Evolutionary conservation across 64 coral and sea anemone species (phyloP), one percentile per base, ranked within the genome.

Genomic region (Platygyra sinensis): DNA sequence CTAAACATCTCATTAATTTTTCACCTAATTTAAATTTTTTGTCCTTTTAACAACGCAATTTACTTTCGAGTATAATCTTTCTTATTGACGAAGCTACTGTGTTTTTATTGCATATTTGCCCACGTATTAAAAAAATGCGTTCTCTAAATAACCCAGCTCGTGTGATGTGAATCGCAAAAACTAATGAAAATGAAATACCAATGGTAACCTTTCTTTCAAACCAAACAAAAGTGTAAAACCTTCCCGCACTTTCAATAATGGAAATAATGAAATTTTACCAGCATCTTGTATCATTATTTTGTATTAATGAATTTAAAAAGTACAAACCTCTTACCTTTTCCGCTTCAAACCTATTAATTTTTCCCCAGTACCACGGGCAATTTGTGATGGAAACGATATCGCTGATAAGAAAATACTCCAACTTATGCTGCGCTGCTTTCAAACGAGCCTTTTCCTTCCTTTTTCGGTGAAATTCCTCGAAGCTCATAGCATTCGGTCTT

Each of bases 351-450:
- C 97, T 89, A 72, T 99, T 98, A 29, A 99, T 99, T 42, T 89
- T 90, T 49, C 97, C 97, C 97, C 97, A 99, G 57, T 99, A 99
- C 75, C 93, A 99, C 14, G 94, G 91, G 54, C 94, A 96, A 30
- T 96, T 99, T 6, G 97, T 99, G 30, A 99, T 87, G 46, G 86
- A 89, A 32, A 96, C 39, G 75, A 99, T 95, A 83, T 99, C 97
- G 33, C 55, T 85, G 20, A 93, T 93, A 18, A 97, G 72, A 38
- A 93, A 92, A 54, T 93, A 97, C 33, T 97, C 91, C 80, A 97
- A 73, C 24, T 69, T 73, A 83, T 92, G 93, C 36, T 90, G 92
- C 24, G 93, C 91, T 27, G 88, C 91, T 89, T 92, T 87, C n/a
- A 97, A 24, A 72, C 91, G 82, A 22, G 90, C 90, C 54, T 77